phyloP scores from a whole-genome alignment of 1,140 invertebrate species.

The Cyclina sinensis region DNA sequence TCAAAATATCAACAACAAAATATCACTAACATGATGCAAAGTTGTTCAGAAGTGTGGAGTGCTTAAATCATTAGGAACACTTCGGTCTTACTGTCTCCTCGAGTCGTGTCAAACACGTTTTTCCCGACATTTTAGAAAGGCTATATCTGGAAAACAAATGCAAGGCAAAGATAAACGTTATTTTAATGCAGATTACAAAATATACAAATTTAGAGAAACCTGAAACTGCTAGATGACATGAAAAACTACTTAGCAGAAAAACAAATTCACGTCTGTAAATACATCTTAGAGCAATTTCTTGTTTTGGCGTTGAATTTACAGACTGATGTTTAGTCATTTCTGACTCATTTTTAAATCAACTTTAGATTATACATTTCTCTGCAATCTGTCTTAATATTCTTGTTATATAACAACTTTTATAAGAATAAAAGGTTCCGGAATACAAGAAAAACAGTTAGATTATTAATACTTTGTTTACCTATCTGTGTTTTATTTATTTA shows the following conservation, averaged over 20 bases:
- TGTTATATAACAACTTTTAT: too few species aligned
- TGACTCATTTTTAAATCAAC: too few species aligned
- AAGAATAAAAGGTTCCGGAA: too few species aligned
- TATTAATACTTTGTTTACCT: too few species aligned
- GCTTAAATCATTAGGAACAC: background rate
- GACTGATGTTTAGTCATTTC: too few species aligned
- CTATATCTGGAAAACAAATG: background rate
- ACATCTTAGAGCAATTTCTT: background rate
- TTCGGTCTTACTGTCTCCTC: background rate
- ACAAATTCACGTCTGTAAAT: background rate
- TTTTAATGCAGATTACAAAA: background rate
- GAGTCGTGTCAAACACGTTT: background rate
- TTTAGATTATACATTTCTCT: too few species aligned
- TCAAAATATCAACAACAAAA: too few species aligned
- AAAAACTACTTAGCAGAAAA: background rate
- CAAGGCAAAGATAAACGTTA: background rate
- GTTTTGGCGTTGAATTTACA: too few species aligned
- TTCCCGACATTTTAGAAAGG: background rate
- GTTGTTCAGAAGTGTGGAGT: background rate
- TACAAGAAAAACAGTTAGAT: too few species aligned
- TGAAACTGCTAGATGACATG: background rate
- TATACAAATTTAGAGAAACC: background rate
- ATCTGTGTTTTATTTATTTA: too few species aligned
- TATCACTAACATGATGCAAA: background rate
- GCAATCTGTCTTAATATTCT: too few species aligned